These are phyloP conservation scores for Lipotes vexillifer DNA, from an alignment of 2,113 vertebrate genomes.

Conservation along the genomic window DNA sequence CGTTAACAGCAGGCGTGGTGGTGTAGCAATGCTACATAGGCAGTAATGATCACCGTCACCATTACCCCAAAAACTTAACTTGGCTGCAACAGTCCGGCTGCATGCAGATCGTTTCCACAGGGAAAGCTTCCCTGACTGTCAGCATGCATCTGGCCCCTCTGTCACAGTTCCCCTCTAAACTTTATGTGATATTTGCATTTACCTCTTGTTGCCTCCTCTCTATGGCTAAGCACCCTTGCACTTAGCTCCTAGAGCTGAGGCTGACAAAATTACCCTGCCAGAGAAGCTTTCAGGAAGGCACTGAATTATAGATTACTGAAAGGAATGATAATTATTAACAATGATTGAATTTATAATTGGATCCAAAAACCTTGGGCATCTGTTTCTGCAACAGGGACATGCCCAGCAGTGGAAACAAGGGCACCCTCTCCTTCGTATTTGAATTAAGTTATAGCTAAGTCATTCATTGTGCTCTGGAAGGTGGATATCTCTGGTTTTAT, in stretches of 20 bases:
- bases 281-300: background rate
- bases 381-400: background rate
- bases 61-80: background rate
- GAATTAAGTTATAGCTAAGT: background rate
- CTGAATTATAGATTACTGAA: background rate
- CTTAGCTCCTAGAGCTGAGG: background rate
- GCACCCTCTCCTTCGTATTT: background rate
- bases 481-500: background rate
- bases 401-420: background rate
- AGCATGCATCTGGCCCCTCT: background rate
- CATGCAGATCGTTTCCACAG: background rate
- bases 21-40: rapidly evolving
- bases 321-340: background rate
- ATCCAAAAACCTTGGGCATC: background rate
- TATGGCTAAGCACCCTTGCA: background rate
- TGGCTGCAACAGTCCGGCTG: background rate
- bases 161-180: background rate
- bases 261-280: background rate
- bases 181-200: background rate
- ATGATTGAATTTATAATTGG: background rate
- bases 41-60: rapidly evolving
- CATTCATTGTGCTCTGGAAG: background rate
- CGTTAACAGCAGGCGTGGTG: rapidly evolving
- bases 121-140: background rate
- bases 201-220: background rate